These are phyloP conservation scores for Calosoma granatense DNA, from an alignment of 1,140 invertebrate species.

Conservation along the genomic window DNA sequence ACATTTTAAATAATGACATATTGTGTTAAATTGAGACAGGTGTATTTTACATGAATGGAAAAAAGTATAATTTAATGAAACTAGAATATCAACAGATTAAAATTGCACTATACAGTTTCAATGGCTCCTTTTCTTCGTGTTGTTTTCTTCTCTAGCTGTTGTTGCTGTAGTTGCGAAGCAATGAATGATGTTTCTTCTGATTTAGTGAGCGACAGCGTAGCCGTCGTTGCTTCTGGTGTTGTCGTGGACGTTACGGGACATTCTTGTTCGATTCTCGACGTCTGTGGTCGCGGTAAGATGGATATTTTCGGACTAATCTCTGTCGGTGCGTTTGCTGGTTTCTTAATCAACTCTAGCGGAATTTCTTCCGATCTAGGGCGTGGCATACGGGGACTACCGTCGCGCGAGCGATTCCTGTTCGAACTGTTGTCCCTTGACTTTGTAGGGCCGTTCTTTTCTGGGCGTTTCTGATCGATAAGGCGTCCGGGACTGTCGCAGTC, in stretches of 20 bases:
- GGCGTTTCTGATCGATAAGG: slow-evolving; percentile 13
- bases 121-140: slow-evolving; percentile 48
- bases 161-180: slow-evolving; percentile 31
- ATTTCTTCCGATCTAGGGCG: slow-evolving; percentile 72
- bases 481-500: slow-evolving; percentile 25
- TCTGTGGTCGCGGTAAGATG: slow-evolving; percentile 30
- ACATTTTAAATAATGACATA: too few relatives aligned
- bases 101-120: slow-evolving; percentile 46
- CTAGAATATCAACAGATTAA: slow-evolving; percentile 6
- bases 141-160: slow-evolving; percentile 26
- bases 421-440: slow-evolving; percentile 27
- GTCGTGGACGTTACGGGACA: slow-evolving; percentile 25
- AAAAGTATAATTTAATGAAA: too few relatives aligned
- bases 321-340: slow-evolving; percentile 32
- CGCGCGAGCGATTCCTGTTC: slow-evolving; percentile 47
- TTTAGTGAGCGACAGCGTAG: slow-evolving; percentile 28
- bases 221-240: slow-evolving; percentile 29
- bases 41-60: neutral
- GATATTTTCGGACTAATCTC: slow-evolving; percentile 33
- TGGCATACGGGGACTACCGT: slow-evolving; percentile 60
- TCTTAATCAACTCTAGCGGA: slow-evolving; percentile 54
- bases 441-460: slow-evolving; percentile 15
- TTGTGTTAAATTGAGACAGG: too few relatives aligned
- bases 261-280: slow-evolving; percentile 19
- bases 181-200: slow-evolving; percentile 69